Percentiles rank a stretch among this genome's conserved stretches.
Evolutionary conservation across 2,113 vertebrate species (phyloP).

Genomic region (Ceratotherium simum): DNA sequence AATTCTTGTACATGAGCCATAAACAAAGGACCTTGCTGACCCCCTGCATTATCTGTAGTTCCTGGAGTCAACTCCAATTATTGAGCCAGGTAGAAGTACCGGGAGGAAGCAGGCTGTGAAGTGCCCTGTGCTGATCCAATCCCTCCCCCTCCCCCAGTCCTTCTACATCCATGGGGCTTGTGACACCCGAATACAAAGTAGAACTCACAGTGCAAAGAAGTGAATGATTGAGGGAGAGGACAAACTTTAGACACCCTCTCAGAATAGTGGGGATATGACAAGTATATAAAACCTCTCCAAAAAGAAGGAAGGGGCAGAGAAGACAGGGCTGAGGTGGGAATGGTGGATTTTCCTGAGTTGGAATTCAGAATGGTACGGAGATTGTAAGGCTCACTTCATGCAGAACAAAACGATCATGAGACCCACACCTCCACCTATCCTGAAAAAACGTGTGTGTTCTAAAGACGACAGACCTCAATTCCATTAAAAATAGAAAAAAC

Average conservation of each 20-base stretch:
- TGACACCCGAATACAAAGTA: not conserved
- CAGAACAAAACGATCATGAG: not conserved
- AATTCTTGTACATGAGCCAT: not conserved
- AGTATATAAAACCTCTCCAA: accelerated
- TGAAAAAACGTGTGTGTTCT: not conserved
- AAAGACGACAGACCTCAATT: not conserved
- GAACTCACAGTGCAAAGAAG: not conserved
- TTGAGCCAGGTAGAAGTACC: not conserved
- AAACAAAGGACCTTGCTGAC: not conserved
- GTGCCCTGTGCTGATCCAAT: accelerated
- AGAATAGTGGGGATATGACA: accelerated
- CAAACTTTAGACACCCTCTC: too few species aligned
- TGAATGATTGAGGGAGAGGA: not conserved
- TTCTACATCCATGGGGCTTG: too few species aligned
- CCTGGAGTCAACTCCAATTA: not conserved
- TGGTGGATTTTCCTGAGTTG: not conserved
- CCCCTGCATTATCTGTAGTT: too few species aligned
- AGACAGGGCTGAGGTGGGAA: not conserved
- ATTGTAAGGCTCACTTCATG: not conserved
- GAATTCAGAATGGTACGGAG: not conserved
- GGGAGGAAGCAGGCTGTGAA: not conserved
- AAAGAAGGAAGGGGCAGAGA: not conserved
- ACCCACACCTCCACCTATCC: too few species aligned
- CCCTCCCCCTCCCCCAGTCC: not conserved
- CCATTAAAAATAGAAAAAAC: not conserved